Conservation (phyloP, 2,113 vertebrate species). For the Mustela lutreola region DNA sequence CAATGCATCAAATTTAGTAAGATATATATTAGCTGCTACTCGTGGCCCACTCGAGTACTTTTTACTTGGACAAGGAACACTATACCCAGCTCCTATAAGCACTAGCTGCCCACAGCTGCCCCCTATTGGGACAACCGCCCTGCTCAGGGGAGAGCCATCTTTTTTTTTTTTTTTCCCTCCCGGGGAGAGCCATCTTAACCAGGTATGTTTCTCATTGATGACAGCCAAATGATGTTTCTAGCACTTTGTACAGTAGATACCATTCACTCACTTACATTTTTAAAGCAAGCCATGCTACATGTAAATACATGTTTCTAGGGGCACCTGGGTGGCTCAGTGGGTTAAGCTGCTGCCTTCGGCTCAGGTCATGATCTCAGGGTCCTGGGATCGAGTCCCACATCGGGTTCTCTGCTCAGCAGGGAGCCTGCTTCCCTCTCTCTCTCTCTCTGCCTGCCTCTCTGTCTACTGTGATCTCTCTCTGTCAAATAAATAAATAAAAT, state of each 20-base stretch:
- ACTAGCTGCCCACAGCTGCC: neutral
- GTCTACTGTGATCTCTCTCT: no score
- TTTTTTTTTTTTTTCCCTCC: no score
- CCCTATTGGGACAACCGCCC: no score
- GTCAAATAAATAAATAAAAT: no score
- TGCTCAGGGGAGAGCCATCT: neutral
- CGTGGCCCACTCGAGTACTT: rapidly evolving
- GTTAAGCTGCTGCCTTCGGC: no score
- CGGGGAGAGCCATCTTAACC: neutral
- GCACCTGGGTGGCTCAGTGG: no score
- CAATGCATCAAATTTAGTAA: neutral
- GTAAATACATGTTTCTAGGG: neutral
- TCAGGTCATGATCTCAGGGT: no score
- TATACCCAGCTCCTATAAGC: rapidly evolving
- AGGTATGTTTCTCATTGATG: neutral
- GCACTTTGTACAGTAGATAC: neutral
- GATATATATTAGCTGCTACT: neutral
- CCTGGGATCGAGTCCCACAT: no score
- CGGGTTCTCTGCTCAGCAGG: no score
- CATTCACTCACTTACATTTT: neutral
- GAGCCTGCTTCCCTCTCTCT: no score
- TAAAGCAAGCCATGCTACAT: neutral
- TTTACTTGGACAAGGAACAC: neutral
- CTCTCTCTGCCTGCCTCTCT: no score
- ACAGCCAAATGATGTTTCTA: neutral